Percentiles rank a stretch among this genome's conserved stretches.
These are phyloP conservation scores for Myiozetetes cayanensis DNA, from an alignment of 2,113 vertebrate species.

Conservation along the genomic window DNA sequence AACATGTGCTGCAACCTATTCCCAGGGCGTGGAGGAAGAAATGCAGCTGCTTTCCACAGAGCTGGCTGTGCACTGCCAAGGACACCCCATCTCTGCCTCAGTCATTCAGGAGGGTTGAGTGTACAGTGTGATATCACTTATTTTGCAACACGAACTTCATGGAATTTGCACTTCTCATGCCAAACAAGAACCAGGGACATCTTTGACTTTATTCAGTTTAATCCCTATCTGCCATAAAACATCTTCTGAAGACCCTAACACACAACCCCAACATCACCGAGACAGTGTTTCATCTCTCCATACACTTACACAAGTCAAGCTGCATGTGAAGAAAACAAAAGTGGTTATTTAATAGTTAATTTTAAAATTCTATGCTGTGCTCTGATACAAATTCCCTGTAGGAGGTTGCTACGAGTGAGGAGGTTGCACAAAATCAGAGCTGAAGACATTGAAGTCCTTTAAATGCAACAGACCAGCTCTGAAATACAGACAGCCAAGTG, in stretches of 20 bases:
- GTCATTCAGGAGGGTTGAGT: not conserved
- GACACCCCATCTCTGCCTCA: not conserved
- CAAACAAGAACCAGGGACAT: not conserved
- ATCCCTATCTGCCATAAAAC: not conserved
- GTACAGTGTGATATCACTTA: slow-evolving; percentile 14
- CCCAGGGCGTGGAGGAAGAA: slow-evolving; percentile 35
- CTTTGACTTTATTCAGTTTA: not conserved
- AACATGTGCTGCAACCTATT: slow-evolving; percentile 25
- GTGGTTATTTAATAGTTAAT: not conserved
- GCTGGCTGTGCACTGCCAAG: not conserved
- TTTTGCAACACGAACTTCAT: slow-evolving; percentile 14
- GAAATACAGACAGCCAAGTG: not conserved
- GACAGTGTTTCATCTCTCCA: not conserved
- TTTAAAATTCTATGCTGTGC: not conserved
- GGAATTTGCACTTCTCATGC: not conserved
- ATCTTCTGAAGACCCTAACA: not conserved
- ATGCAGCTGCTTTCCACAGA: slow-evolving; percentile 47
- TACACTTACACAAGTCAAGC: not conserved
- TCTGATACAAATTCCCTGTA: not conserved
- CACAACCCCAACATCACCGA: not conserved
- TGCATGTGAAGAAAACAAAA: not conserved
- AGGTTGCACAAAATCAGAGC: not conserved
- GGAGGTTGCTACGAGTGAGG: not conserved
- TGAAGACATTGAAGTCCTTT: not conserved
- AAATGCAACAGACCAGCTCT: not conserved